Percentiles rank a stretch among this genome's conserved stretches.
Evolutionary conservation across 2,113 vertebrate species (phyloP).

Genomic region (Polyodon spathula): DNA sequence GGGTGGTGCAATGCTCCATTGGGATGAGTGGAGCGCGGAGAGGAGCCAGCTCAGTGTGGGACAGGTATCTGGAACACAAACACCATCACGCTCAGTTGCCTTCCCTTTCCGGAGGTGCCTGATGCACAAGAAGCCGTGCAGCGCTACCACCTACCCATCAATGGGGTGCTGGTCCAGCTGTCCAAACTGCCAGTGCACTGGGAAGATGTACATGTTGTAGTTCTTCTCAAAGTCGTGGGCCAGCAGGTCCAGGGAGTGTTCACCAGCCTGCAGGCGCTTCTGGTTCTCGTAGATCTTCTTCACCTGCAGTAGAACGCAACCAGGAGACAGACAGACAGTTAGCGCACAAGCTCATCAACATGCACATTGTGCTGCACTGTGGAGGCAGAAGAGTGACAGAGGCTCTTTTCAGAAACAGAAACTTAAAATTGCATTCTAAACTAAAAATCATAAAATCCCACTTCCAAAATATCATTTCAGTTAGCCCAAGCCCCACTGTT

Average conservation of each 20-base stretch:
- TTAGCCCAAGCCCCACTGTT: no score
- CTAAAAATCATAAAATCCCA: no score
- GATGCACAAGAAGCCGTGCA: no score
- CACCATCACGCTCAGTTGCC: no score
- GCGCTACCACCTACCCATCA: slow-evolving; percentile 78
- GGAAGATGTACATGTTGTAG: slow-evolving; percentile 99
- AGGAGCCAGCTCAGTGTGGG: slow-evolving; percentile 90
- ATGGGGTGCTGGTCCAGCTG: slow-evolving; percentile 92
- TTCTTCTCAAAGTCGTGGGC: slow-evolving; percentile 95
- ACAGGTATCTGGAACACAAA: slow-evolving; percentile 70
- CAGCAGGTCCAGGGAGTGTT: slow-evolving; percentile 87
- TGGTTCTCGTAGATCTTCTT: slow-evolving; percentile 96
- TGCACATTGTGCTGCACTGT: neutral
- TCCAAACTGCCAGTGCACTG: slow-evolving; percentile 96
- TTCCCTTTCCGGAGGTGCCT: no score
- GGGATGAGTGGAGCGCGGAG: slow-evolving; percentile 93
- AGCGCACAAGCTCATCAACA: neutral
- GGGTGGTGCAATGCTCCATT: slow-evolving; percentile 98
- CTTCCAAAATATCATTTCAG: no score
- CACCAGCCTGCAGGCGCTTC: slow-evolving; percentile 86
- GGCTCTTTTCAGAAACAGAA: no score
- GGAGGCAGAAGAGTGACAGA: no score
- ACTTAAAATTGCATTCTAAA: no score
- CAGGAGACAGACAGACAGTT: no score
- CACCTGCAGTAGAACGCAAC: no score